Percentiles rank a stretch among this genome's conserved stretches.
Conservation (phyloP, 2,888 invertebrate genomes). For the Argyresthia albistria region DNA sequence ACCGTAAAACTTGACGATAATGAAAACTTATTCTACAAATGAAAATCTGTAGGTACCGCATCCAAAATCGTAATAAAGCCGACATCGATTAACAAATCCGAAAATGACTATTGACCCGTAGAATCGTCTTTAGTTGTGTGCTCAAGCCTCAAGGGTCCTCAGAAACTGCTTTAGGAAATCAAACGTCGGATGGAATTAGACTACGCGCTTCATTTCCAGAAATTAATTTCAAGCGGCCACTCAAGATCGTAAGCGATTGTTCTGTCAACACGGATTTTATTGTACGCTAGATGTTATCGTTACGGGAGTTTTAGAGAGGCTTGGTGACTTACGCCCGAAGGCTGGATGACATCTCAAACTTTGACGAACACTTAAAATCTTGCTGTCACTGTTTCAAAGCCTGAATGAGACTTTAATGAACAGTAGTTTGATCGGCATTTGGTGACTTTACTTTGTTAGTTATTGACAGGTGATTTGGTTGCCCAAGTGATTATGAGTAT, state of each 20-base stretch:
- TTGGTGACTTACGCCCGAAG: too few species aligned
- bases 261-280: slow-evolving; percentile 3
- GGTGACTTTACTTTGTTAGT: too few species aligned
- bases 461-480: too few species aligned
- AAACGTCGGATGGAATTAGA: slow-evolving; percentile 7
- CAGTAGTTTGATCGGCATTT: too few species aligned
- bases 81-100: neutral
- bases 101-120: slow-evolving; percentile 10
- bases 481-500: too few species aligned
- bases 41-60: neutral
- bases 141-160: slow-evolving; percentile 8
- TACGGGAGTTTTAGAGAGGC: neutral
- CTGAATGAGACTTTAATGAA: too few species aligned
- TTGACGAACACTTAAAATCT: too few species aligned
- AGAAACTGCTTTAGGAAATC: slow-evolving; percentile 4
- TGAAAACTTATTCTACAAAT: too few species aligned
- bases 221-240: slow-evolving; percentile 9
- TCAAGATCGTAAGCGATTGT: slow-evolving; percentile 9
- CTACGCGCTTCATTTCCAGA: slow-evolving; percentile 15
- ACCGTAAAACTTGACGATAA: too few species aligned
- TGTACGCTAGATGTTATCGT: neutral
- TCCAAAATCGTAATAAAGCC: neutral
- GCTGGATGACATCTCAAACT: too few species aligned
- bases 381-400: too few species aligned
- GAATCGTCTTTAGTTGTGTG: slow-evolving; percentile 11